A percentile compares a stretch with the other conserved stretches of the same genome.
These are phyloP conservation scores for Ceriagrion tenellum DNA, from an alignment of 2,888 invertebrate species.

Conservation along the genomic window DNA sequence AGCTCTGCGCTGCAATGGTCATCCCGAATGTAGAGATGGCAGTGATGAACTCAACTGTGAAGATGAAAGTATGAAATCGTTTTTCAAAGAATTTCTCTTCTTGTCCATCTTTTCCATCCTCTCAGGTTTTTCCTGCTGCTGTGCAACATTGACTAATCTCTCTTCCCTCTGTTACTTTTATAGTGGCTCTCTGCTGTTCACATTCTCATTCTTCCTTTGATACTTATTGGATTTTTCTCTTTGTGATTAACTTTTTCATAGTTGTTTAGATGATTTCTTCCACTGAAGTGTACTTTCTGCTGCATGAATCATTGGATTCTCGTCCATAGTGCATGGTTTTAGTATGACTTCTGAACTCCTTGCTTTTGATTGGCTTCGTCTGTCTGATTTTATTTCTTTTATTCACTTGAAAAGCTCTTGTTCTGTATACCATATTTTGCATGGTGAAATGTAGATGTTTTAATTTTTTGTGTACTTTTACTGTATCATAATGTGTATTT, in stretches of 20 bases:
- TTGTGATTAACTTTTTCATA: background rate
- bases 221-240: background rate
- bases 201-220: background rate
- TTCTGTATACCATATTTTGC: no score
- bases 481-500: no score
- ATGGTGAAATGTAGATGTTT: no score
- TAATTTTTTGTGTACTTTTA: no score
- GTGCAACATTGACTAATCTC: slow-evolving; percentile 68
- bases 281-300: background rate
- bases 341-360: no score
- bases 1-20: slow-evolving; percentile 79
- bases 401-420: no score
- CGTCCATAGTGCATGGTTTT: no score
- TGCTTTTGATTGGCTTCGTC: no score
- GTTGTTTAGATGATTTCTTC: background rate
- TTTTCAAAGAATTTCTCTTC: background rate
- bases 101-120: slow-evolving; percentile 38
- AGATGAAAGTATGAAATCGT: slow-evolving; percentile 72
- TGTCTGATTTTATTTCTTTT: no score
- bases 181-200: background rate
- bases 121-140: slow-evolving; percentile 43
- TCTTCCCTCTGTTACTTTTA: background rate
- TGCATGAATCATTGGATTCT: background rate
- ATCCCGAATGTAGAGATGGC: slow-evolving; percentile 80
- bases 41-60: slow-evolving; percentile 81